Conservation (phyloP, 2,113 vertebrate species). For the Chroicocephalus ridibundus region DNA sequence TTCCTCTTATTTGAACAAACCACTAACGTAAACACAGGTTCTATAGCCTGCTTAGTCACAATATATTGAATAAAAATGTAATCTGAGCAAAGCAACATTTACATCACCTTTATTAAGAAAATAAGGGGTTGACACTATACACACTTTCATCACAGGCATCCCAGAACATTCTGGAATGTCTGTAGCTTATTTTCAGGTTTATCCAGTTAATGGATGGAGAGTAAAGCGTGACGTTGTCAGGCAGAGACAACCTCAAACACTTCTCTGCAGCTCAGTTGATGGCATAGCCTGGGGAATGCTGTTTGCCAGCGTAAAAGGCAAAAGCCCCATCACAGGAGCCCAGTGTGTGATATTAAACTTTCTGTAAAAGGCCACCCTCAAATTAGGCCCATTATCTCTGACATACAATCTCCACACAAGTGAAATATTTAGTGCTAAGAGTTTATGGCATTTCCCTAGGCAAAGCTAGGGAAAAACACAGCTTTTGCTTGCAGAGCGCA, state of each 20-base stretch:
- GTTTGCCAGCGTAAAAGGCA: constrained; percentile 29
- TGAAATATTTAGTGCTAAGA: constrained; percentile 51
- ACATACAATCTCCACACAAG: constrained; percentile 20
- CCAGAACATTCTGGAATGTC: background rate
- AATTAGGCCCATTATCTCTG: constrained; percentile 39
- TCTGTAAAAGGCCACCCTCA: constrained; percentile 60
- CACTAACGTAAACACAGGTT: background rate
- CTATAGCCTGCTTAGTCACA: background rate
- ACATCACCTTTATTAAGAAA: background rate
- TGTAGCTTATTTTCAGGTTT: background rate
- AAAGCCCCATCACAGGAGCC: background rate
- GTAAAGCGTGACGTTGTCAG: background rate
- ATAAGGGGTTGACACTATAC: background rate
- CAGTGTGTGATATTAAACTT: constrained; percentile 32
- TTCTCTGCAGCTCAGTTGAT: background rate
- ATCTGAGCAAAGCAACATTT: background rate
- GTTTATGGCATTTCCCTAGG: constrained; percentile 43
- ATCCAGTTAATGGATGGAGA: background rate
- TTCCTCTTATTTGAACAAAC: background rate
- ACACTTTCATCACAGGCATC: background rate
- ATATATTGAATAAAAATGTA: background rate
- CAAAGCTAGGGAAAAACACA: background rate
- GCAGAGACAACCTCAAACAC: background rate
- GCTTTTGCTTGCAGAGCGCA: background rate
- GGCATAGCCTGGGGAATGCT: constrained; percentile 1